Evolutionary conservation across 2,113 vertebrate genomes (phyloP), one percentile per base, ranked within the genome.

Genomic region (Malurus cyaneus): DNA sequence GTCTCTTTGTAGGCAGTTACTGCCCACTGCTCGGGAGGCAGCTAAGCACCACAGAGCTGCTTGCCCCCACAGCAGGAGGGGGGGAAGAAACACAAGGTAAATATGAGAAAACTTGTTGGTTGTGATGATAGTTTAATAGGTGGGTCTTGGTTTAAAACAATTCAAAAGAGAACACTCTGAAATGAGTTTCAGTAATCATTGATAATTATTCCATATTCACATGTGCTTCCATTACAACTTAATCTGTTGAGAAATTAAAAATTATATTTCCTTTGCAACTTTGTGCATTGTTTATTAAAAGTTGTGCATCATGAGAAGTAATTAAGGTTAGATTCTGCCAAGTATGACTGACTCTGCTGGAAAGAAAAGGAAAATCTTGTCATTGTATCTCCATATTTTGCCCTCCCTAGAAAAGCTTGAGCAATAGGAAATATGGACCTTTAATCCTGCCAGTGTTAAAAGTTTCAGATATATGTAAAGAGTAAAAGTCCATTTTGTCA

Each of bases 161-260:
- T 70, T 24, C 24, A 42, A 60, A 52, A 70, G 46, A 70, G 15
- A 42, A 17, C 15, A 70, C 15, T 42, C 19, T 29, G 31, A 12
- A 42, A 70, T 19, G 19, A 34, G 31, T 29, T 93, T 79, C 91
- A 89, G 14, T 32, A 80, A 56, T 39, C 7, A 57, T 14, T 47
- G 56, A 60, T 50, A 85, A 77, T 89, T 91, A 87, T 92, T 86
- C 5, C 20, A 57, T 44, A 41, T 71, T 91, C 29, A 49, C 5
- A 20, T n/a, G 6, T 77, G 28, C n/a, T 94, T 64, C 20, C 24
- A 90, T 67, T 67, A 76, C n/a, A 88, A n/a, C 34, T 17, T 36
- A 88, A 82, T 72, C 32, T 60, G 44, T 18, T 89, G 21, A 90
- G 61, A 92, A 92, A 26, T n/a, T 14, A 94, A 86, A 92, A 92